These are phyloP conservation scores for Trisateles emortualis DNA, from an alignment of 2,888 invertebrate genomes.

Conservation along the genomic window DNA sequence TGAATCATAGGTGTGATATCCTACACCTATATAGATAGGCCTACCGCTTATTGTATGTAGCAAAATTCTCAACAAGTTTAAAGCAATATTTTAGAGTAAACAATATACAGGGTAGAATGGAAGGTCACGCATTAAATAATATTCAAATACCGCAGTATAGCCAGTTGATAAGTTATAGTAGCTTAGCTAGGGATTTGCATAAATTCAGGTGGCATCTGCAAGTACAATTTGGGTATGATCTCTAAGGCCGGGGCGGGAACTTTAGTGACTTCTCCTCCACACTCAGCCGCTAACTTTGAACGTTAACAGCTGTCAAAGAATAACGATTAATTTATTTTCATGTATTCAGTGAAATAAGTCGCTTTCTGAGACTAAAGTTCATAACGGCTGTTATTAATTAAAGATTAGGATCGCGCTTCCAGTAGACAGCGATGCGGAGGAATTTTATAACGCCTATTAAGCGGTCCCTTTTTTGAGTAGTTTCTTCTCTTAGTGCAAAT, in stretches of 20 bases:
- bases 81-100: not conserved
- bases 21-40: too few species aligned
- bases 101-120: not conserved
- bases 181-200: conserved; percentile 63
- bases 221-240: conserved; percentile 62
- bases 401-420: not conserved
- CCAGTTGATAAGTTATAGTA: conserved; percentile 56
- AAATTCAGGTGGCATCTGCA: conserved; percentile 67
- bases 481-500: too few species aligned
- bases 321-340: conserved; percentile 15
- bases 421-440: too few species aligned
- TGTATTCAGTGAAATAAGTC: conserved; percentile 1
- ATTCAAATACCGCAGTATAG: conserved; percentile 49
- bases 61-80: not conserved
- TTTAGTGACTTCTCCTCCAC: conserved; percentile 25
- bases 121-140: conserved; percentile 34
- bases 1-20: too few species aligned
- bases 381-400: not conserved
- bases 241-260: conserved; percentile 42
- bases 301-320: conserved; percentile 12
- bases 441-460: too few species aligned
- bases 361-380: not conserved
- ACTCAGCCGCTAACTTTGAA: conserved; percentile 22
- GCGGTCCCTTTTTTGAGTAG: too few species aligned
- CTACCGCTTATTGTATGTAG: too few species aligned